These are phyloP conservation scores for Lordiphosa andalusiaca DNA, from an alignment of 2,888 invertebrate species.

Conservation along the genomic window DNA sequence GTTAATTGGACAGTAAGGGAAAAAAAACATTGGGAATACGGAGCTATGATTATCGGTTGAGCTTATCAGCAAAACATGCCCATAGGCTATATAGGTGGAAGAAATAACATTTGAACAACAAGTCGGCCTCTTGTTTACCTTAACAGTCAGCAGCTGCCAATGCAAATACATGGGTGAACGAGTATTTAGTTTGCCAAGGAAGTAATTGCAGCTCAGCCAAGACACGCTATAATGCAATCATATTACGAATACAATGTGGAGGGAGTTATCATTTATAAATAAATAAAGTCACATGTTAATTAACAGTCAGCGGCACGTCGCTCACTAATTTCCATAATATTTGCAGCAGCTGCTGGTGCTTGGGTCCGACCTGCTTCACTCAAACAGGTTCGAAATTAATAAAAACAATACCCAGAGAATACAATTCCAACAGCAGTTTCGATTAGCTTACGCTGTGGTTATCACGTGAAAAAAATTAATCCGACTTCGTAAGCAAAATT, in stretches of 20 bases:
- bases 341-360: constrained; percentile 39
- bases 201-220: constrained; percentile 39
- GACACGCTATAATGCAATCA: constrained; percentile 30
- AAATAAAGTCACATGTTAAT: constrained; percentile 64
- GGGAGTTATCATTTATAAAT: constrained; percentile 35
- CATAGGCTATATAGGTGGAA: not conserved
- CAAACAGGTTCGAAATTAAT: constrained; percentile 64
- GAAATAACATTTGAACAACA: constrained; percentile 21
- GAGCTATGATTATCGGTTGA: constrained; percentile 30
- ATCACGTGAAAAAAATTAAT: constrained; percentile 61
- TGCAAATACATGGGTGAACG: constrained; percentile 21
- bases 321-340: constrained; percentile 50
- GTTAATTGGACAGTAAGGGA: not conserved
- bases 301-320: constrained; percentile 52
- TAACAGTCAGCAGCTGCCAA: constrained; percentile 36
- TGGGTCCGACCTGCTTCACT: constrained; percentile 52
- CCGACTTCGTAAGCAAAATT: constrained; percentile 11
- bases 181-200: constrained; percentile 36
- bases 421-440: constrained; percentile 25
- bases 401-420: constrained; percentile 41
- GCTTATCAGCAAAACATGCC: constrained; percentile 30
- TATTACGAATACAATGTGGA: constrained; percentile 24
- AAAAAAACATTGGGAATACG: not conserved
- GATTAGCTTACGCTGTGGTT: constrained; percentile 50
- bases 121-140: constrained; percentile 58